phyloP scores from a whole-genome alignment of 2,113 vertebrate species.

The Archilochus colubris region DNA sequence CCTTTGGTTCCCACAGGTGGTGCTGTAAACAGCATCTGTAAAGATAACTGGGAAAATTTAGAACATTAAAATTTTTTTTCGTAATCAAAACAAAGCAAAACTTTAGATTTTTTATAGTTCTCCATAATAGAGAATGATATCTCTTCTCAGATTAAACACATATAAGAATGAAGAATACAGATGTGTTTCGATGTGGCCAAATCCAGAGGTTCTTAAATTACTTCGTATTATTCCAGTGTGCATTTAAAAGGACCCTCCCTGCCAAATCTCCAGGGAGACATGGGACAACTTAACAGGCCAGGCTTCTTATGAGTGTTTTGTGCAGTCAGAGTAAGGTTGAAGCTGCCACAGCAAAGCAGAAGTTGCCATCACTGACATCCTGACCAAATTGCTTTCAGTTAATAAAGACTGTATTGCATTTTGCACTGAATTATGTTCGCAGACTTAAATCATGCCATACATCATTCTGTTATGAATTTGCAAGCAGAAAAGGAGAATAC shows the following conservation, averaged over 20 bases:
- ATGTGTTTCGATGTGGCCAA: background rate
- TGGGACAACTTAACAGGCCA: background rate
- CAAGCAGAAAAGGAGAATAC: background rate
- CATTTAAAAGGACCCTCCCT: background rate
- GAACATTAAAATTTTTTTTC: rapidly evolving
- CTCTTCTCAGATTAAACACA: background rate
- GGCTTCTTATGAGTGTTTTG: background rate
- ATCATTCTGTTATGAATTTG: background rate
- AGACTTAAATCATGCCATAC: background rate
- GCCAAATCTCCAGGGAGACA: background rate
- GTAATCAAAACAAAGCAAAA: background rate
- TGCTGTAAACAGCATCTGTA: background rate
- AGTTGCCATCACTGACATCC: background rate
- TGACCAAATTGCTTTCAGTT: background rate
- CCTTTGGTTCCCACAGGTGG: background rate
- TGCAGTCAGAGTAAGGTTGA: background rate
- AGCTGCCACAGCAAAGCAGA: background rate
- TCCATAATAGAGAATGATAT: background rate
- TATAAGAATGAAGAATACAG: background rate
- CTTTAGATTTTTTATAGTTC: background rate
- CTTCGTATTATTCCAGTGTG: background rate
- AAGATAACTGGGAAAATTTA: background rate
- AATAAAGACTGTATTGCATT: background rate
- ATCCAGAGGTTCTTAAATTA: background rate
- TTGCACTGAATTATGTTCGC: background rate